phyloP scores from a whole-genome alignment of 2,888 invertebrate genomes.

The Blera fallax region DNA sequence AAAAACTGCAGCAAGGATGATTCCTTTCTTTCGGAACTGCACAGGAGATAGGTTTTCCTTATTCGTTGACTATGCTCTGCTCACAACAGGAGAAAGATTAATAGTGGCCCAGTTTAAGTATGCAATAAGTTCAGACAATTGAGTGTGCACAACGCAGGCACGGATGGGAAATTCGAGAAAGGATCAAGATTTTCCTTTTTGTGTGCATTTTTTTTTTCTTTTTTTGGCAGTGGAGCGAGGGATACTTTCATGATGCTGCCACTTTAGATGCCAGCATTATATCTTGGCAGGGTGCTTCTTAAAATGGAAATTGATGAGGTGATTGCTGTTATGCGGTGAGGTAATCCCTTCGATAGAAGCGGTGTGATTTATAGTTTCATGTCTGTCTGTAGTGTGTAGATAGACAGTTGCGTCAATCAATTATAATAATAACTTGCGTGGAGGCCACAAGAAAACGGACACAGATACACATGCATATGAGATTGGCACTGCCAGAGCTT shows the following conservation, averaged over 20 bases:
- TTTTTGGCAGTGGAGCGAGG: not conserved
- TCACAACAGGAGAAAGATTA: slow-evolving; percentile 59
- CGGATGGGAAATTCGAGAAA: slow-evolving; percentile 44
- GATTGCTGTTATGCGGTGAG: slow-evolving; percentile 27
- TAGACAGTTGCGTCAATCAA: not conserved
- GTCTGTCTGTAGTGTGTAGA: not conserved
- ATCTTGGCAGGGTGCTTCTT: slow-evolving; percentile 40
- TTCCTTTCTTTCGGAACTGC: not conserved
- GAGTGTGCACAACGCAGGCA: slow-evolving; percentile 39
- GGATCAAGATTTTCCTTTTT: slow-evolving; percentile 19
- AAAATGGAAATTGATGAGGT: slow-evolving; percentile 42
- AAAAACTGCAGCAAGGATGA: not conserved
- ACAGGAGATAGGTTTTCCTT: slow-evolving; percentile 10
- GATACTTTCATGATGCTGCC: slow-evolving; percentile 33
- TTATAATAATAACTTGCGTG: no score
- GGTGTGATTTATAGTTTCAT: slow-evolving; percentile 33
- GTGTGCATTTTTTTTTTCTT: not conserved
- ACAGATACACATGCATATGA: no score
- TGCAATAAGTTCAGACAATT: slow-evolving; percentile 70
- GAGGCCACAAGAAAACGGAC: no score
- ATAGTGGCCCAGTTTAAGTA: slow-evolving; percentile 64
- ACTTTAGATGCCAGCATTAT: slow-evolving; percentile 23
- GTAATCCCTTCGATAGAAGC: slow-evolving; percentile 2
- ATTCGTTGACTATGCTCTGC: slow-evolving; percentile 26
- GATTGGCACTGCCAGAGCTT: no score